Percentiles rank a stretch among this genome's conserved stretches.
These are phyloP conservation scores for Okamejei kenojei DNA, from an alignment of 2,797 vertebrate species.

Conservation along the genomic window DNA sequence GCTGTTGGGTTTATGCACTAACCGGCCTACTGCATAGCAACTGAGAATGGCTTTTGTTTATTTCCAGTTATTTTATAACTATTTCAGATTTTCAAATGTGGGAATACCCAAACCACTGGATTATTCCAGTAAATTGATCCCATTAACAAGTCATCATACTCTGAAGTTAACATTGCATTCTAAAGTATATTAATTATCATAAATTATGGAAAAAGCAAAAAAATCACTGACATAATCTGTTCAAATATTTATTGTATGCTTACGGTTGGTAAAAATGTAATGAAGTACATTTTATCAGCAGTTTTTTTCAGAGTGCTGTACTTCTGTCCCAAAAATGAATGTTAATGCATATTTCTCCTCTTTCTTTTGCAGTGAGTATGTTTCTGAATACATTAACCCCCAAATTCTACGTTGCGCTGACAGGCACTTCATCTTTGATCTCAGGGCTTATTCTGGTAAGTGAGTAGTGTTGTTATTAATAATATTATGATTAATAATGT, in stretches of 20 bases:
- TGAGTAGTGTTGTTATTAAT: constrained; percentile 42
- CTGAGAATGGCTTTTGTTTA: not conserved
- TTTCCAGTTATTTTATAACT: not conserved
- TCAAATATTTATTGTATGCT: not conserved
- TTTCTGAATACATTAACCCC: constrained; percentile 97
- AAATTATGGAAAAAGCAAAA: not conserved
- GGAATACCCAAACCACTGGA: no score
- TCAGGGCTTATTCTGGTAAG: constrained; percentile 97
- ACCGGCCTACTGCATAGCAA: no score
- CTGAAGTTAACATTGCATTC: not conserved
- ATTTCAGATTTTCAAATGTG: not conserved
- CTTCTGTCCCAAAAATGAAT: not conserved
- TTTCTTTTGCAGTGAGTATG: constrained; percentile 84
- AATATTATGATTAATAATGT: not conserved
- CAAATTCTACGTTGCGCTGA: constrained; percentile 97
- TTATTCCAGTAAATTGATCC: not conserved
- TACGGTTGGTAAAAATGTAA: not conserved
- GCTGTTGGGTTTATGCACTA: not conserved
- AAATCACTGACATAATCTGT: not conserved
- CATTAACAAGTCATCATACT: not conserved
- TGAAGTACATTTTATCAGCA: not conserved
- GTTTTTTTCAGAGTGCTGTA: not conserved
- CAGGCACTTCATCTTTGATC: constrained; percentile 93
- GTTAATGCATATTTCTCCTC: constrained; percentile 29
- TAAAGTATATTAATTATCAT: not conserved